These are phyloP conservation scores for Glandiceps talaboti DNA, from an alignment of 53 echinoderm and acorn worm species.

Conservation along the genomic window DNA sequence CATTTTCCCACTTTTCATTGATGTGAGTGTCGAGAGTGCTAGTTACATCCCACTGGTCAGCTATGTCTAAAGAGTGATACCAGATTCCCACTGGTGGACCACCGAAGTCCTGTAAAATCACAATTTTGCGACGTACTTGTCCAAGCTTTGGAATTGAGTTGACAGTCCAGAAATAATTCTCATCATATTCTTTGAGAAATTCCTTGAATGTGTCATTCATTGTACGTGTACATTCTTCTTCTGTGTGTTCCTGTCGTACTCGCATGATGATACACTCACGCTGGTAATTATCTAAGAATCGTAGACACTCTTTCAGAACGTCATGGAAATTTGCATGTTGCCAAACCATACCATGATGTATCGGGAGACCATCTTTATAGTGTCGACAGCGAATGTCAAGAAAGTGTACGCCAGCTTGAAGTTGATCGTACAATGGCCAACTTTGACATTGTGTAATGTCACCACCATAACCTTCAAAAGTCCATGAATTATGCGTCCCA, in stretches of 20 bases:
- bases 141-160: slow-evolving; percentile 4
- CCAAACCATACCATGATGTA: slow-evolving; percentile 14
- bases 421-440: slow-evolving; percentile 9
- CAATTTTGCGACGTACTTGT: slow-evolving; percentile 7
- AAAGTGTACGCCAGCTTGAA: slow-evolving; percentile 9
- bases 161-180: slow-evolving; percentile 14
- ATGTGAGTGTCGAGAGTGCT: not conserved
- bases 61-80: not conserved
- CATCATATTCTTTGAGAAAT: not conserved
- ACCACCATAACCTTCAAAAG: slow-evolving; percentile 14
- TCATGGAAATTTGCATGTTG: slow-evolving; percentile 27
- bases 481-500: not conserved
- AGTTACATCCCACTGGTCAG: not conserved
- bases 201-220: slow-evolving; percentile 9
- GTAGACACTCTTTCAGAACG: slow-evolving; percentile 3
- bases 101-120: slow-evolving; percentile 13
- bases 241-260: slow-evolving; percentile 9
- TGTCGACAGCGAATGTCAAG: slow-evolving; percentile 30
- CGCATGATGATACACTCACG: slow-evolving; percentile 23
- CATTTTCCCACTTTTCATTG: not conserved
- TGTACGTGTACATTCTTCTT: not conserved
- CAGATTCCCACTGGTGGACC: slow-evolving; percentile 8
- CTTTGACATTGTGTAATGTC: slow-evolving; percentile 14
- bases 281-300: slow-evolving; percentile 12
- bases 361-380: slow-evolving; percentile 14